Evolutionary conservation across 2,888 invertebrate species (phyloP), one percentile per base, ranked within the genome.

Genomic region (Tupiocoris notatus): DNA sequence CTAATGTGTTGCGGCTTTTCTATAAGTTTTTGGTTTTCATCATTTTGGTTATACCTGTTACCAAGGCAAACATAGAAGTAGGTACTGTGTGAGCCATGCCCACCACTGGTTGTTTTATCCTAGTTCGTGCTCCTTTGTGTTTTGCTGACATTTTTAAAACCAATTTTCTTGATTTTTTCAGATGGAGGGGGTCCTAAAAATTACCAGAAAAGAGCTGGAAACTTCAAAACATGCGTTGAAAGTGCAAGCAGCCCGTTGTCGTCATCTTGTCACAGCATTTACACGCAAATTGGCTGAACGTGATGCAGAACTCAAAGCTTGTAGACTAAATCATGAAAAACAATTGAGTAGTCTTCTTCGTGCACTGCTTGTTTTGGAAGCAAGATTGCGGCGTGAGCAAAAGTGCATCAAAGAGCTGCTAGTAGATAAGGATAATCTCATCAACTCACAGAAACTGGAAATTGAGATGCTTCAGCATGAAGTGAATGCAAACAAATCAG

Each of bases 341-440:
- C 92, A 92, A 82, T 86, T 92, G 23, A 89, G 90, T 2, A 86
- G 89, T 79, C 90, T 92, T 24, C 85, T 92, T 6, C 86, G 91
- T 64, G 90, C 91, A 1, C 84, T 92, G 76, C 87, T 92, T 58
- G 87, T 90, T 58, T 87, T 92, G 67, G 92, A 92, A 83, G 90
- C 91, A 7, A 86, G 91, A 7, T 85, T 92, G 22, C 88, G 89
- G 65, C 89, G 90, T 82, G 92, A 92, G 83, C 91, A 92, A 82
- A 89, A 90, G 81, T 88, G 88, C 81, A 91, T 92, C 80, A 87
- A 88, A 77, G 87, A 88, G 75, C 87, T 90, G 67, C 85, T 92
- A 18, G 87, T 87, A 78, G 90, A 91, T 82, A 91, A 91, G 82
- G 92, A 92, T 82, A 88, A 88, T 82, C 87, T 91, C 64, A 91